Conservation (phyloP, 2,888 invertebrate species). For the Dorcus parallelipipedus region DNA sequence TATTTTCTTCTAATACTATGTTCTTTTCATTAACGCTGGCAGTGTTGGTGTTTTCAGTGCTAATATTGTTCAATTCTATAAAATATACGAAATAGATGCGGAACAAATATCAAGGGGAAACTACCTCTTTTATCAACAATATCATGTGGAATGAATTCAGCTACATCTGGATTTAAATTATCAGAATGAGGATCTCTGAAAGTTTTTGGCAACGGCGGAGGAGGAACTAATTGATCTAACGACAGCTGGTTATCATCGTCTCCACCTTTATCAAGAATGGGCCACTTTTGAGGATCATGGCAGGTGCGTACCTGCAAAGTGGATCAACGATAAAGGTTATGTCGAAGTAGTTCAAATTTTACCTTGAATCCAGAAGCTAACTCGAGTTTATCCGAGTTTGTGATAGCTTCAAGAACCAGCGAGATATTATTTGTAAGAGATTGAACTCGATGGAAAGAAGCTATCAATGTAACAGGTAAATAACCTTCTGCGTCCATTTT, state of each 20-base stretch:
- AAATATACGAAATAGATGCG: too few relatives aligned
- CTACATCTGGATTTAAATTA: conserved; percentile 78
- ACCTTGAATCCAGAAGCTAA: conserved; percentile 71
- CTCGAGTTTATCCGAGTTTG: conserved; percentile 82
- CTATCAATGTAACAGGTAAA: conserved; percentile 88
- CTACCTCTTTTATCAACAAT: conserved; percentile 7
- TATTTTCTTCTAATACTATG: conserved; percentile 12
- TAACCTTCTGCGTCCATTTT: conserved; percentile 96
- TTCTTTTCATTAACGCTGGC: not conserved
- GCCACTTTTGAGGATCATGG: conserved; percentile 84
- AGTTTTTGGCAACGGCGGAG: conserved; percentile 68
- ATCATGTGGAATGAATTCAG: conserved; percentile 71
- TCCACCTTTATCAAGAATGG: conserved; percentile 62
- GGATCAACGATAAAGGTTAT: not conserved
- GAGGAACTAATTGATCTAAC: conserved; percentile 67
- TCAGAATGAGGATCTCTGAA: conserved; percentile 52
- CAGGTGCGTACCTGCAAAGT: conserved; percentile 71
- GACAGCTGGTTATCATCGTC: conserved; percentile 38
- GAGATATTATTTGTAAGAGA: conserved; percentile 81
- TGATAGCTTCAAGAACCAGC: conserved; percentile 80
- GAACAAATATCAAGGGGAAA: too few relatives aligned
- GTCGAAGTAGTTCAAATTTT: conserved; percentile 10
- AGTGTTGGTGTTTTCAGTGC: not conserved
- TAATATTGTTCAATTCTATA: too few relatives aligned
- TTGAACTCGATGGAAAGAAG: conserved; percentile 92